Conservation (phyloP, 2,113 vertebrate genomes). For the Apeltes quadracus region DNA sequence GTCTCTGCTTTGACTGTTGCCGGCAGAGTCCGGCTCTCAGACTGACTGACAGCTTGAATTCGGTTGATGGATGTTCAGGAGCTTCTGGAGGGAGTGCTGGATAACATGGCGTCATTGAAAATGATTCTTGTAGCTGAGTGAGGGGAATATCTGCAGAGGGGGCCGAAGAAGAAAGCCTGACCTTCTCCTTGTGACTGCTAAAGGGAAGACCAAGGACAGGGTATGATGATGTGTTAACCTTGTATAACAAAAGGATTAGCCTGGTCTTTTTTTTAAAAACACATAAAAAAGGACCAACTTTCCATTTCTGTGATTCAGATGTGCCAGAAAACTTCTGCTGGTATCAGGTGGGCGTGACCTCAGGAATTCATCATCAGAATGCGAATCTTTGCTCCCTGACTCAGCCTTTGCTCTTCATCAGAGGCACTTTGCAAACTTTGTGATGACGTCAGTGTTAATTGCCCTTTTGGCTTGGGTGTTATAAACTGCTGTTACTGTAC, state of each 20-base stretch:
- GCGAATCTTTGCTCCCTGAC: slow-evolving; percentile 38
- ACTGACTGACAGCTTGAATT: slow-evolving; percentile 32
- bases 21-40: neutral
- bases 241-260: slow-evolving; percentile 10
- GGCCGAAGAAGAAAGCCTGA: slow-evolving; percentile 20
- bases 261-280: slow-evolving; percentile 5
- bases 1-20: neutral
- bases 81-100: slow-evolving; percentile 2
- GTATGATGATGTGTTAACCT: slow-evolving; percentile 16
- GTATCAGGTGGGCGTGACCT: slow-evolving; percentile 31
- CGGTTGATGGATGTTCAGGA: neutral
- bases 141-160: slow-evolving; percentile 35
- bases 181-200: slow-evolving; percentile 27
- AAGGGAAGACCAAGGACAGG: slow-evolving; percentile 9
- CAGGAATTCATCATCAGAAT: slow-evolving; percentile 43
- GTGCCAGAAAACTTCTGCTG: neutral
- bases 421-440: slow-evolving; percentile 15
- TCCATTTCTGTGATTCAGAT: neutral
- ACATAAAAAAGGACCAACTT: neutral
- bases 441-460: slow-evolving; percentile 10
- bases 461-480: slow-evolving; percentile 5
- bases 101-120: slow-evolving; percentile 41
- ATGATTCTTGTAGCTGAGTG: slow-evolving; percentile 25
- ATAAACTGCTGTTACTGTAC: slow-evolving; percentile 10
- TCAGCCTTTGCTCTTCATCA: slow-evolving; percentile 68